Percentiles rank a stretch among this genome's conserved stretches.
Evolutionary conservation across 2,888 invertebrate genomes (phyloP).

Genomic region (Agelastica alni): DNA sequence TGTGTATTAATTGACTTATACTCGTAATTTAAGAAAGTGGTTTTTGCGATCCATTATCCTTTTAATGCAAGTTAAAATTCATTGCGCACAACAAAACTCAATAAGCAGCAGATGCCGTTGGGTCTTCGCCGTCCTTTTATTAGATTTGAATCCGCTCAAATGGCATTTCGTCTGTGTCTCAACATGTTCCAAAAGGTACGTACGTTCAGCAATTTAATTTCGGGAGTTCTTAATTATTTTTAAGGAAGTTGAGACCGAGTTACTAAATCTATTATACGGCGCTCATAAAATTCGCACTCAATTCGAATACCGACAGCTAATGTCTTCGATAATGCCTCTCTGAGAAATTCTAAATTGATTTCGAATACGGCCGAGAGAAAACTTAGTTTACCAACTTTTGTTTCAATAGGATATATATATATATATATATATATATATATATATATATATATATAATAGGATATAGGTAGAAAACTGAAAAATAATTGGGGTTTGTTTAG

Average conservation of each 20-base stretch:
- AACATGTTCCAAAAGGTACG: constrained; percentile 20
- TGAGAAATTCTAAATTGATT: constrained; percentile 18
- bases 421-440: neutral
- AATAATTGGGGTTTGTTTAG: too few relatives aligned
- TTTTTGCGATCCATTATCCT: too few relatives aligned
- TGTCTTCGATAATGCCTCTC: constrained; percentile 19
- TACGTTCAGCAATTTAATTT: constrained; percentile 22
- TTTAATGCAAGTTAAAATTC: constrained; percentile 1
- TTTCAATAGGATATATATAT: constrained; percentile 1
- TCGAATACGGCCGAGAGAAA: constrained; percentile 3
- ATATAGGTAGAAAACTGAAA: too few relatives aligned
- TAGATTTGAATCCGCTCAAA: constrained; percentile 11
- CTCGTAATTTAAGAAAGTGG: too few relatives aligned
- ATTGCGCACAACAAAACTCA: constrained; percentile 19
- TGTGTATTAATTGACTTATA: too few relatives aligned
- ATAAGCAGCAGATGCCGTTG: constrained; percentile 19
- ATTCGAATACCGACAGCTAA: constrained; percentile 21
- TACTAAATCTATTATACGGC: constrained; percentile 18
- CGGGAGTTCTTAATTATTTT: constrained; percentile 24
- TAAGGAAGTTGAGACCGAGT: constrained; percentile 18
- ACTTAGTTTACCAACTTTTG: constrained; percentile 17
- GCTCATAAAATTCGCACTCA: constrained; percentile 17
- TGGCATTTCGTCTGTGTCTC: constrained; percentile 5
- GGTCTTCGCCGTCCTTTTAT: constrained; percentile 14
- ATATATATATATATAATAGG: neutral